Conservation (phyloP, 2,888 invertebrate genomes). For the Oxyteleia sp. region DNA sequence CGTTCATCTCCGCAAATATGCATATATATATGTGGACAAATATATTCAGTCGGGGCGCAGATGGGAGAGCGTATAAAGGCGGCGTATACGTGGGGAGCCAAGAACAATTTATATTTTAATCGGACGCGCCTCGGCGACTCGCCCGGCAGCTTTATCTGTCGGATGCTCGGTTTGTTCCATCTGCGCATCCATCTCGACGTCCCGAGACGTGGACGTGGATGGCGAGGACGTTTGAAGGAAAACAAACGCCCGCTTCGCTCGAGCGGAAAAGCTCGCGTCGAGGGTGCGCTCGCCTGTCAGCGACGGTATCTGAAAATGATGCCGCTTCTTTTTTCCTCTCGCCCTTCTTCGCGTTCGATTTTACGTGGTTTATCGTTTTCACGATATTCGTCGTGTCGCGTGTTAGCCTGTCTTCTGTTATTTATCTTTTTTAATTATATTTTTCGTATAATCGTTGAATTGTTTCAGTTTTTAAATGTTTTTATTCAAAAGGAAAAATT, state of each 20-base stretch:
- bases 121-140: constrained; percentile 72
- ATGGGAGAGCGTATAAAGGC: constrained; percentile 55
- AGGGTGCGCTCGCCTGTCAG: constrained; percentile 45
- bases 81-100: constrained; percentile 60
- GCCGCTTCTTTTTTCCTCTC: constrained; percentile 20
- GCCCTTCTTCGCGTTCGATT: constrained; percentile 15
- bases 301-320: constrained; percentile 22
- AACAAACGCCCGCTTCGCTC: constrained; percentile 65
- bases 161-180: constrained; percentile 78
- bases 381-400: constrained; percentile 17
- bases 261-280: constrained; percentile 67
- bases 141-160: constrained; percentile 80
- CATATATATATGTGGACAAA: constrained; percentile 53
- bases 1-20: constrained; percentile 66
- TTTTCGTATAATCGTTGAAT: too few relatives aligned
- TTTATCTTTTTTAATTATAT: too few relatives aligned
- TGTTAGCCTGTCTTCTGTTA: too few relatives aligned
- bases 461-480: too few relatives aligned
- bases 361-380: constrained; percentile 23
- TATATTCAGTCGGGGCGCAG: constrained; percentile 59
- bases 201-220: constrained; percentile 45
- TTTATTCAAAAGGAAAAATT: too few relatives aligned
- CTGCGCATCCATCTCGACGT: constrained; percentile 69
- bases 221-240: constrained; percentile 62
- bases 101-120: constrained; percentile 76